These are phyloP conservation scores for Callionymus lyra DNA, from an alignment of 2,113 vertebrate species.

Conservation along the genomic window DNA sequence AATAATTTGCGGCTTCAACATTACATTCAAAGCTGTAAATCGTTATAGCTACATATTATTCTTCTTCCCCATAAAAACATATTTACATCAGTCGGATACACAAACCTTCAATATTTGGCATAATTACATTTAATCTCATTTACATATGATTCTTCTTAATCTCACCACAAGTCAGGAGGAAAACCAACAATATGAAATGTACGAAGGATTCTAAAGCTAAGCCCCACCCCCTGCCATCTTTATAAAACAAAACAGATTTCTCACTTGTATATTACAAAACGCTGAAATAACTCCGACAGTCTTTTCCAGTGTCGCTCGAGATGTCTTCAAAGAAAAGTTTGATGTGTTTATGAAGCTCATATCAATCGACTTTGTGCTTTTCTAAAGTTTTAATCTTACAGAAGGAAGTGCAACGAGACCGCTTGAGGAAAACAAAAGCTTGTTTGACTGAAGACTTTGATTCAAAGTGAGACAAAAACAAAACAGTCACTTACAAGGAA, in stretches of 20 bases:
- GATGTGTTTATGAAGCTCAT: no score
- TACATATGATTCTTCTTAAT: constrained; percentile 52
- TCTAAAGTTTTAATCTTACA: constrained; percentile 7
- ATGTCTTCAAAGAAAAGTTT: no score
- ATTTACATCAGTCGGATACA: constrained; percentile 98
- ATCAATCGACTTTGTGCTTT: constrained; percentile 48
- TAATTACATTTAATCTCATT: constrained; percentile 94
- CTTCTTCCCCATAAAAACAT: constrained; percentile 86
- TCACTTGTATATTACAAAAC: constrained; percentile 38
- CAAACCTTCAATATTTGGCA: constrained; percentile 98
- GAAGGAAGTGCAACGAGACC: no score
- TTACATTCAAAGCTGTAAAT: constrained; percentile 99
- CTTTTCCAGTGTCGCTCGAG: no score
- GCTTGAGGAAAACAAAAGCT: no score
- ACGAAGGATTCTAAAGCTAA: constrained; percentile 62
- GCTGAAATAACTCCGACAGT: constrained; percentile 26
- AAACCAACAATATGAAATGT: constrained; percentile 48
- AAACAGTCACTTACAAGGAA: no score
- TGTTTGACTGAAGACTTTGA: no score
- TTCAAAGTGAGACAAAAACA: no score
- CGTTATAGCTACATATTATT: constrained; percentile 97
- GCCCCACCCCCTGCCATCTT: constrained; percentile 5
- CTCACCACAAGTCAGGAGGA: constrained; percentile 52
- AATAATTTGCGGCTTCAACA: constrained; percentile 91
- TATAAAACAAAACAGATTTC: constrained; percentile 12